These are phyloP conservation scores for Coleophora flavipennella DNA, from an alignment of 2,888 invertebrate species.

Conservation along the genomic window DNA sequence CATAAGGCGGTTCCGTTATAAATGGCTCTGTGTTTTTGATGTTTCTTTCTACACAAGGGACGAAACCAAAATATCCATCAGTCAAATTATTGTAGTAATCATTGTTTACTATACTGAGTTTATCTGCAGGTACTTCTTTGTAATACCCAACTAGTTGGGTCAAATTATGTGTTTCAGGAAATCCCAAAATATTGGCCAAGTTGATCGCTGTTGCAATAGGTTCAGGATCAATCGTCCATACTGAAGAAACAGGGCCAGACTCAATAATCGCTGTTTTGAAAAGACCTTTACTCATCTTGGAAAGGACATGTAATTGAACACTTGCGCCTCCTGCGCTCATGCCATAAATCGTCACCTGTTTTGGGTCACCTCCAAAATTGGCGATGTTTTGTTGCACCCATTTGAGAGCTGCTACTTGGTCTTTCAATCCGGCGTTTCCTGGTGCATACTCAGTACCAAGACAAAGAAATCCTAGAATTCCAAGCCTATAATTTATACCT, in stretches of 20 bases:
- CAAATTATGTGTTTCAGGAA: conserved; percentile 1
- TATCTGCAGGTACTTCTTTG: not conserved
- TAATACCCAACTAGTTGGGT: conserved; percentile 1
- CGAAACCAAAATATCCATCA: conserved; percentile 29
- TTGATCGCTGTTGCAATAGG: conserved; percentile 22
- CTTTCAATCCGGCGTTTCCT: conserved; percentile 32
- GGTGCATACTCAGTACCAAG: conserved; percentile 26
- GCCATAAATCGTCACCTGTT: conserved; percentile 33
- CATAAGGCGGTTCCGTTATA: conserved; percentile 17
- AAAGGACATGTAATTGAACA: conserved; percentile 26
- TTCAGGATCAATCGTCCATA: conserved; percentile 22
- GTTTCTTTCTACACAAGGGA: conserved; percentile 26
- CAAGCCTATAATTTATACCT: conserved; percentile 29
- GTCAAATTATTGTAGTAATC: conserved; percentile 22
- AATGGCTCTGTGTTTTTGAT: conserved; percentile 15
- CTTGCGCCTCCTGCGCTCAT: conserved; percentile 36
- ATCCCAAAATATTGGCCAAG: conserved; percentile 12
- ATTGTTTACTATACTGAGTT: conserved; percentile 17
- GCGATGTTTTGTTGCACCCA: conserved; percentile 30
- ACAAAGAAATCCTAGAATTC: conserved; percentile 28
- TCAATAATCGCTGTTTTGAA: conserved; percentile 29
- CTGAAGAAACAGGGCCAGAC: conserved; percentile 22
- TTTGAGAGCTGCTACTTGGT: conserved; percentile 27
- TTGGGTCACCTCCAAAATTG: conserved; percentile 32
- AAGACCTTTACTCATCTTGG: conserved; percentile 24